A percentile compares a stretch with the other conserved stretches of the same genome.
Conservation (phyloP, 2,888 invertebrate species). For the Matsumyia berberina region DNA sequence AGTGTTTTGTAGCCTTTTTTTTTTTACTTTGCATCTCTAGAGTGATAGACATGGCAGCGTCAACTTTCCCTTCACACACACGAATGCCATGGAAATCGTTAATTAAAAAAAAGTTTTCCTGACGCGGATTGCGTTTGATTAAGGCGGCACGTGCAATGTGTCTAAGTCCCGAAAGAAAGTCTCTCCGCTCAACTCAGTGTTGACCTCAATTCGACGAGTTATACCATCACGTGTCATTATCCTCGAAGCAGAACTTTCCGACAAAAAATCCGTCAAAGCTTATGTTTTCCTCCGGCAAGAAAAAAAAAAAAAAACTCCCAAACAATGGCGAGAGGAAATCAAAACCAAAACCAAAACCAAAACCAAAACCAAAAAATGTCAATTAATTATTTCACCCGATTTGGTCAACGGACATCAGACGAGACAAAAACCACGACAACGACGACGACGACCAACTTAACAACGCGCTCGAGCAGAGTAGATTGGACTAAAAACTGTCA, state of each 20-base stretch:
- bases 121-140: no score
- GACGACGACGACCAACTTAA: neutral
- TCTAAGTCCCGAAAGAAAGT: constrained; percentile 53
- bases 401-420: constrained; percentile 60
- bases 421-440: constrained; percentile 4
- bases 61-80: constrained; percentile 71
- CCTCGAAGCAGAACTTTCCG: constrained; percentile 1
- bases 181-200: constrained; percentile 32
- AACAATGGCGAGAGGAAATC: constrained; percentile 67
- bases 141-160: neutral
- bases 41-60: constrained; percentile 73
- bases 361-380: constrained; percentile 61
- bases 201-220: constrained; percentile 64
- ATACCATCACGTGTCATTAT: constrained; percentile 52
- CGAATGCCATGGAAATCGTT: constrained; percentile 41
- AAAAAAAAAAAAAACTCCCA: neutral
- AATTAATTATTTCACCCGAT: constrained; percentile 74
- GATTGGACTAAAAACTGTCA: constrained; percentile 70
- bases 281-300: neutral
- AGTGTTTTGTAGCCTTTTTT: constrained; percentile 1
- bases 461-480: constrained; percentile 23
- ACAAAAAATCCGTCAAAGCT: constrained; percentile 10
- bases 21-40: constrained; percentile 34
- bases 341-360: constrained; percentile 57
- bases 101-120: constrained; percentile 43